Percentiles rank a stretch among this genome's conserved stretches.
These are phyloP conservation scores for Parnassius glacialis DNA, from an alignment of 2,888 invertebrate species.

Conservation along the genomic window DNA sequence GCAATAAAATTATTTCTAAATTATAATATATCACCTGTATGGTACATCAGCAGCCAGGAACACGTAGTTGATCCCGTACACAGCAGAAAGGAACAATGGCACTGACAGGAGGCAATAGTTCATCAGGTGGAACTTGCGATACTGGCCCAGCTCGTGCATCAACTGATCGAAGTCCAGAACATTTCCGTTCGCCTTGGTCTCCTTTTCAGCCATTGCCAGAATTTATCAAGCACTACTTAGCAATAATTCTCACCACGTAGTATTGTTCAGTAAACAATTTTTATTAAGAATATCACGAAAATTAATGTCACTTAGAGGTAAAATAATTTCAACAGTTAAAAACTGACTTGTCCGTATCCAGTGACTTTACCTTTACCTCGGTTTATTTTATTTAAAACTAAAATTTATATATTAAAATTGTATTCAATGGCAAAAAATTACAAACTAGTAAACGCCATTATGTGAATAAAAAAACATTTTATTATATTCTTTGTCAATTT, in stretches of 20 bases:
- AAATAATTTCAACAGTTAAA: too few relatives aligned
- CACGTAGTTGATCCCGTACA: slow-evolving; percentile 63
- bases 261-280: too few relatives aligned
- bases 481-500: neutral
- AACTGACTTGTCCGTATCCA: too few relatives aligned
- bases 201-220: slow-evolving; percentile 28
- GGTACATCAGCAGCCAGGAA: slow-evolving; percentile 66
- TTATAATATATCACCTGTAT: slow-evolving; percentile 51
- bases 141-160: slow-evolving; percentile 68
- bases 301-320: too few relatives aligned
- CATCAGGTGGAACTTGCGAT: slow-evolving; percentile 54
- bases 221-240: neutral
- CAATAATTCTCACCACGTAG: neutral
- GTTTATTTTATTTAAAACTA: too few relatives aligned
- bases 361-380: too few relatives aligned
- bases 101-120: slow-evolving; percentile 56
- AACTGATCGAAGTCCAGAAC: slow-evolving; percentile 59
- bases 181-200: neutral
- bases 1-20: neutral
- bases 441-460: too few relatives aligned
- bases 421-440: too few relatives aligned
- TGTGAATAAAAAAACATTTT: neutral
- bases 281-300: too few relatives aligned
- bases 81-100: slow-evolving; percentile 45
- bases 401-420: too few relatives aligned